Percentiles rank a stretch among this genome's conserved stretches.
Evolutionary conservation across 2,797 vertebrate genomes (phyloP).

Genomic region (Sebastes matsubarae): DNA sequence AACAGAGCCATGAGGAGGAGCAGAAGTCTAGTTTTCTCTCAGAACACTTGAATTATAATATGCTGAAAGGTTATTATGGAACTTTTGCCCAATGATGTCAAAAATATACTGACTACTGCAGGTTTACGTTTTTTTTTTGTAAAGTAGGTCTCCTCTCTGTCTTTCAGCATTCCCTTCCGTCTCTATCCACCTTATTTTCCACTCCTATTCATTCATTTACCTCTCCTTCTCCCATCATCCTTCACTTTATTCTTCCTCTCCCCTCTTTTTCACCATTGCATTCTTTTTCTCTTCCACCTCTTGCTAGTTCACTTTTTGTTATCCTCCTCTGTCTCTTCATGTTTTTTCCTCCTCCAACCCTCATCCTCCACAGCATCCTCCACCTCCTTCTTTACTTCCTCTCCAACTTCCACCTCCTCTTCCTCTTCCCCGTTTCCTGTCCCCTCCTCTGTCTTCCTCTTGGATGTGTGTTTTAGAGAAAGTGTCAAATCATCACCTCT

Average conservation of each 20-base stretch:
- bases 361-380: neutral
- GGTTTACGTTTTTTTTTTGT: too few species aligned
- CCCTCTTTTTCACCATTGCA: neutral
- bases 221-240: neutral
- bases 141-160: neutral
- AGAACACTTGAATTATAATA: too few species aligned
- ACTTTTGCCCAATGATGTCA: too few species aligned
- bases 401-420: neutral
- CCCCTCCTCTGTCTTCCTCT: neutral
- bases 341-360: neutral
- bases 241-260: neutral
- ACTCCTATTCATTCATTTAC: neutral
- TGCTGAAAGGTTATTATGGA: too few species aligned
- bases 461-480: slow-evolving; percentile 33
- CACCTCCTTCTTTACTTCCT: neutral
- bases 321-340: neutral
- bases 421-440: neutral
- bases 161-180: neutral
- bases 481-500: slow-evolving; percentile 60
- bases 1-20: too few species aligned
- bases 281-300: neutral
- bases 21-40: too few species aligned
- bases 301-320: neutral
- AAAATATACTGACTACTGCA: too few species aligned
- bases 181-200: neutral